Evolutionary conservation across 2,888 invertebrate genomes (phyloP).

Genomic region (Tanytarsus gracilentus): DNA sequence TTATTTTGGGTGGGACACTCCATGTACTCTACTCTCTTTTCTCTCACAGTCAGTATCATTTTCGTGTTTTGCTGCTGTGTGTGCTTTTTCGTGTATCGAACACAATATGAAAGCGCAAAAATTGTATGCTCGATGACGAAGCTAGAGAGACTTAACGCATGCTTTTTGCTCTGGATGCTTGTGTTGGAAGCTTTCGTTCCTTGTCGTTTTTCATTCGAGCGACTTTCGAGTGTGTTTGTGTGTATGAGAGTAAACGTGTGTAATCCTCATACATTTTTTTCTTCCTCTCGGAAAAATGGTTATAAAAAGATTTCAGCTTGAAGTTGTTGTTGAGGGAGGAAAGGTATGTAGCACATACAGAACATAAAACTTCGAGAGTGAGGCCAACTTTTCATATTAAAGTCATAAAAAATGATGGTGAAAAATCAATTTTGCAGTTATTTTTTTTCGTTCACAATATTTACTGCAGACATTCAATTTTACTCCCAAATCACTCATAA

Average conservation of each 20-base stretch:
- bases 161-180: constrained; percentile 18
- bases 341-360: too few species aligned
- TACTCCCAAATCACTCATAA: too few species aligned
- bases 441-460: too few species aligned
- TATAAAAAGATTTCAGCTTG: constrained; percentile 28
- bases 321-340: neutral
- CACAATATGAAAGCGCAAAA: constrained; percentile 26
- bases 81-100: neutral
- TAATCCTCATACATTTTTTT: neutral
- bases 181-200: constrained; percentile 18
- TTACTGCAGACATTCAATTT: too few species aligned
- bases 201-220: neutral
- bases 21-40: constrained; percentile 6
- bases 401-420: neutral
- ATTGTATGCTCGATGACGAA: neutral
- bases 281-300: constrained; percentile 16
- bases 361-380: too few species aligned
- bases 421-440: constrained; percentile 5
- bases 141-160: constrained; percentile 21
- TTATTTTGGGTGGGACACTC: constrained; percentile 29
- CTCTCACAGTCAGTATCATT: constrained; percentile 3
- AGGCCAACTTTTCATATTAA: constrained; percentile 8
- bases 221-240: neutral
- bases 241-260: neutral
- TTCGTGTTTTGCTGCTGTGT: neutral